A percentile compares a stretch with the other conserved stretches of the same genome.
phyloP scores from a whole-genome alignment of 2,888 invertebrate genomes.

The Ormyrus pomaceus region DNA sequence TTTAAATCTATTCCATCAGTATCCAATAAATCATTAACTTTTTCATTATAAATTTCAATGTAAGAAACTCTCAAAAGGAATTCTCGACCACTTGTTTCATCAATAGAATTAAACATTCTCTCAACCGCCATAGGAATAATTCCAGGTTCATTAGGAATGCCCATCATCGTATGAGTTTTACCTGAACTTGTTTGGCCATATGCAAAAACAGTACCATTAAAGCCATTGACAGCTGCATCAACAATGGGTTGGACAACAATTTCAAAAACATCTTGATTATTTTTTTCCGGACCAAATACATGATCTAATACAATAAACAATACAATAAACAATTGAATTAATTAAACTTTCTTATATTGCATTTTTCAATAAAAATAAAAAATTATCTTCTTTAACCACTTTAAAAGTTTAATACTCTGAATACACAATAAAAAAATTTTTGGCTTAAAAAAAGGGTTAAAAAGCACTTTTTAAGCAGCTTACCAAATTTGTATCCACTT shows the following conservation, averaged over 20 bases:
- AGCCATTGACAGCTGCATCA: conserved; percentile 83
- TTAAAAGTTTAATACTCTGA: neutral
- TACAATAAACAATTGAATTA: neutral
- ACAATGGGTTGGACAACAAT: conserved; percentile 84
- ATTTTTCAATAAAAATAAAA: neutral
- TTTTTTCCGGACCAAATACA: conserved; percentile 81
- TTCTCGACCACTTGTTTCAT: conserved; percentile 80
- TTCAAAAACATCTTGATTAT: conserved; percentile 81
- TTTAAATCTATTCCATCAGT: conserved; percentile 80
- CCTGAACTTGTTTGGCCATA: conserved; percentile 95
- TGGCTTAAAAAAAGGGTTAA: no score
- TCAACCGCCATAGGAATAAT: conserved; percentile 85
- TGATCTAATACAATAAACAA: conserved; percentile 79
- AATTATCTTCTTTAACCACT: neutral
- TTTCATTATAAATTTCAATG: conserved; percentile 93
- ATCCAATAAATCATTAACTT: conserved; percentile 85
- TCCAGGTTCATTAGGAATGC: conserved; percentile 82
- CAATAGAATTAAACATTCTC: conserved; percentile 83
- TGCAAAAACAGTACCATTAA: conserved; percentile 92
- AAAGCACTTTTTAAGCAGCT: neutral
- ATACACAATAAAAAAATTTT: conserved; percentile 1
- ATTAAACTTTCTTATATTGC: neutral
- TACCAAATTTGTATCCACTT: conserved; percentile 24
- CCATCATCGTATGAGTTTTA: conserved; percentile 91
- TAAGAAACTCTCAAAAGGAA: conserved; percentile 89